These are phyloP conservation scores for Noturus placidus DNA, from an alignment of 2,113 vertebrate species.

Conservation along the genomic window DNA sequence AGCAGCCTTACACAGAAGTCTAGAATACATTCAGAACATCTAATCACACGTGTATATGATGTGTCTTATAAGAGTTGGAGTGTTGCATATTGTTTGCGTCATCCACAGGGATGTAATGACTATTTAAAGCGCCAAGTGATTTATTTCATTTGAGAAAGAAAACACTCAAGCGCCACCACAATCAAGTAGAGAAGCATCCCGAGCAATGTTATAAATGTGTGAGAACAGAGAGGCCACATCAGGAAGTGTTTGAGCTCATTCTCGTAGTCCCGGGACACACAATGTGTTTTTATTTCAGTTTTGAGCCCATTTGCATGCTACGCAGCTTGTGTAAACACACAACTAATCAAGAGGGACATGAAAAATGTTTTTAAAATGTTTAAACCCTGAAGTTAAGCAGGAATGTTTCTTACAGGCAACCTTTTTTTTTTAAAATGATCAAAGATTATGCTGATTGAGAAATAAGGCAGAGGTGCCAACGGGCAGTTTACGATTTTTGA, in stretches of 20 bases:
- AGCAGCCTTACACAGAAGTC: neutral
- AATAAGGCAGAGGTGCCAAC: neutral
- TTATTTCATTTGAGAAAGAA: neutral
- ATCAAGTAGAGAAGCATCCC: neutral
- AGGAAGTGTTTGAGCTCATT: neutral
- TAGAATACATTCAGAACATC: constrained; percentile 32
- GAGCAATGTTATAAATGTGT: neutral
- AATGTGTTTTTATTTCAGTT: neutral
- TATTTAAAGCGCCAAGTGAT: neutral
- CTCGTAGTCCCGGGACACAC: neutral
- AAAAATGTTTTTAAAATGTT: neutral
- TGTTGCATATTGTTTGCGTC: constrained; percentile 24
- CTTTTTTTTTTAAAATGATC: neutral
- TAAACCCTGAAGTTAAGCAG: neutral
- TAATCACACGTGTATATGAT: neutral
- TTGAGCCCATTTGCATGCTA: neutral
- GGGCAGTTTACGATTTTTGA: neutral
- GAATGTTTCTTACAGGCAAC: neutral
- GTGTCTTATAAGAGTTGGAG: neutral
- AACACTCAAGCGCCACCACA: neutral
- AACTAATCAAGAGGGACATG: neutral
- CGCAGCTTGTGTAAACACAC: neutral
- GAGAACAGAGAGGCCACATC: neutral
- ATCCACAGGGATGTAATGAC: neutral
- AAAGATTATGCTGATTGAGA: neutral